Conservation (phyloP, 2,888 invertebrate species). For the Cantharis nigra region DNA sequence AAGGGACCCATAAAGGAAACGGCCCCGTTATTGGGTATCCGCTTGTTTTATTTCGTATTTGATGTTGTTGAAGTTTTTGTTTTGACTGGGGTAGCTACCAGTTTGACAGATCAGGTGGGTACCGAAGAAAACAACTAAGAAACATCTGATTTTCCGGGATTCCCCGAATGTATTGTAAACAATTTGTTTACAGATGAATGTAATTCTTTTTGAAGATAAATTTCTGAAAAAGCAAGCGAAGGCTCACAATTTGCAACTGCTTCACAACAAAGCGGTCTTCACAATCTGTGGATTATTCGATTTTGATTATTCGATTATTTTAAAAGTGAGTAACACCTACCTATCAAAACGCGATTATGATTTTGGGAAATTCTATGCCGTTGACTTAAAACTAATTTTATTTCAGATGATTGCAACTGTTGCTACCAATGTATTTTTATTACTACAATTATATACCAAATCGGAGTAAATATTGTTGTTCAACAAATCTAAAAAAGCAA, state of each 20-base stretch:
- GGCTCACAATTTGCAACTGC: constrained; percentile 41
- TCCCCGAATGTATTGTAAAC: background rate
- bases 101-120: background rate
- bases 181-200: background rate
- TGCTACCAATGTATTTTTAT: constrained; percentile 54
- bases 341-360: no score
- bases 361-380: background rate
- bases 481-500: no score
- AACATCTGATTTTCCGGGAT: no score
- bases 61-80: background rate
- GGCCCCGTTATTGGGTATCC: background rate
- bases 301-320: constrained; percentile 53
- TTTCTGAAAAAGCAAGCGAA: background rate
- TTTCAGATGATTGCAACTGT: constrained; percentile 52
- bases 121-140: no score
- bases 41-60: background rate
- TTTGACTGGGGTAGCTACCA: background rate
- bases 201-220: background rate
- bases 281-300: constrained; percentile 54
- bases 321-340: constrained; percentile 45
- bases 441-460: constrained; percentile 47
- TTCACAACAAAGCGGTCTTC: constrained; percentile 50
- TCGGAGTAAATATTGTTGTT: background rate
- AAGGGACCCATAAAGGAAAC: background rate
- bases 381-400: background rate